Evolutionary conservation across 2,113 vertebrate genomes (phyloP).

Genomic region (Prolemur simus): DNA sequence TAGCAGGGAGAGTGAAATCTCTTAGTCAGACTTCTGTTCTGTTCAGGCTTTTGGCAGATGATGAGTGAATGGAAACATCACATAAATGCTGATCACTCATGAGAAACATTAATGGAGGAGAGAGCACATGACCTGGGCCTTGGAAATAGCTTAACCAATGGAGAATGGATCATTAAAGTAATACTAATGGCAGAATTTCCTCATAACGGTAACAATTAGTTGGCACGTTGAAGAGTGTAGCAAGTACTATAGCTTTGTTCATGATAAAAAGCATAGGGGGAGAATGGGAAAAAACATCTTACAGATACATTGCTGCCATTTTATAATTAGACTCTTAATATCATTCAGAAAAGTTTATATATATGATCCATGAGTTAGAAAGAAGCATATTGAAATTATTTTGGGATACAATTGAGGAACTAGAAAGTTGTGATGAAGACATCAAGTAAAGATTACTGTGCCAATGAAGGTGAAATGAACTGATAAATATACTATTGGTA

Average conservation of each 20-base stretch:
- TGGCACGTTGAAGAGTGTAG: not conserved
- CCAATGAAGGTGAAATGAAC: not conserved
- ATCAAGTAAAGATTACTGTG: not conserved
- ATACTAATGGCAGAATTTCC: not conserved
- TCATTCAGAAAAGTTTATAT: not conserved
- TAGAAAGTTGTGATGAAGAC: not conserved
- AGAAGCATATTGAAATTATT: not conserved
- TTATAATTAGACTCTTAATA: not conserved
- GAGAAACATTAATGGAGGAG: not conserved
- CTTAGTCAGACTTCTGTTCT: not conserved
- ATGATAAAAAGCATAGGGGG: not conserved
- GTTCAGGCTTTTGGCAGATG: not conserved
- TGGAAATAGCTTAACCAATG: not conserved
- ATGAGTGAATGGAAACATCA: not conserved
- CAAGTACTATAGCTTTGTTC: not conserved
- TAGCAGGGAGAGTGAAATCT: not conserved
- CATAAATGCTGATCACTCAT: not conserved
- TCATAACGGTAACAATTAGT: not conserved
- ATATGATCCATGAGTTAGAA: not conserved
- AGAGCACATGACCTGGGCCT: not conserved
- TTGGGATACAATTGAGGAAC: not conserved
- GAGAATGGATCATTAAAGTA: not conserved
- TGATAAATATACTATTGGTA: no score
- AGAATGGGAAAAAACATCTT: not conserved
- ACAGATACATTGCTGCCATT: not conserved